These are phyloP conservation scores for Petrocephalus sullivani DNA, from an alignment of 2,797 vertebrate genomes.

Conservation along the genomic window DNA sequence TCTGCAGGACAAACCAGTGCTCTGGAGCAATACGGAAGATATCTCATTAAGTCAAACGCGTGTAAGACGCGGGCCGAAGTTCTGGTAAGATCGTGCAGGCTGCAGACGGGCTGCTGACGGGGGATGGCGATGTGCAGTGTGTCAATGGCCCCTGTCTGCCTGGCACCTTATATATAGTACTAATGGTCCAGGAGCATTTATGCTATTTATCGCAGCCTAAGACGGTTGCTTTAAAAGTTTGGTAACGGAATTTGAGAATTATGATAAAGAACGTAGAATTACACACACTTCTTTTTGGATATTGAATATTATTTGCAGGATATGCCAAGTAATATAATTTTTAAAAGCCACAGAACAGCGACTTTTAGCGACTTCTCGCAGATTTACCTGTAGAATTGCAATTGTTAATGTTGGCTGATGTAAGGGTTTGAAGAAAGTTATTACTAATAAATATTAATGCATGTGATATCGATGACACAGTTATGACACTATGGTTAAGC, in stretches of 20 bases:
- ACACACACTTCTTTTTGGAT: background rate
- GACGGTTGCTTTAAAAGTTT: background rate
- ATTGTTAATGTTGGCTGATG: background rate
- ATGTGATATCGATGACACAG: background rate
- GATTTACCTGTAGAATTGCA: background rate
- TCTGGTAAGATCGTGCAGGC: background rate
- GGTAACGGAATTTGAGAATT: background rate
- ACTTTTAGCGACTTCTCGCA: too few relatives aligned
- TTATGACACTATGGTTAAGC: background rate
- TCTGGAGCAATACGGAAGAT: background rate
- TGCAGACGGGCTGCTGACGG: background rate
- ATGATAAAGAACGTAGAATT: background rate
- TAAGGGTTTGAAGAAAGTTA: background rate
- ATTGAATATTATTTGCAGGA: background rate
- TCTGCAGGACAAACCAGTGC: background rate
- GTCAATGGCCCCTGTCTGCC: background rate
- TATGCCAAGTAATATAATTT: background rate
- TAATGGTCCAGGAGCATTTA: background rate
- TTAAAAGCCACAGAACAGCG: background rate
- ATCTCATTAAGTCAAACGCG: background rate
- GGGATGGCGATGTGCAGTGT: background rate
- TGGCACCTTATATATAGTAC: background rate
- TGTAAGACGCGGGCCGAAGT: background rate
- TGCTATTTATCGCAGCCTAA: background rate
- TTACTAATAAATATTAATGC: background rate